Evolutionary conservation across 2,888 invertebrate genomes (phyloP).

Genomic region (Octonoba sinensis): DNA sequence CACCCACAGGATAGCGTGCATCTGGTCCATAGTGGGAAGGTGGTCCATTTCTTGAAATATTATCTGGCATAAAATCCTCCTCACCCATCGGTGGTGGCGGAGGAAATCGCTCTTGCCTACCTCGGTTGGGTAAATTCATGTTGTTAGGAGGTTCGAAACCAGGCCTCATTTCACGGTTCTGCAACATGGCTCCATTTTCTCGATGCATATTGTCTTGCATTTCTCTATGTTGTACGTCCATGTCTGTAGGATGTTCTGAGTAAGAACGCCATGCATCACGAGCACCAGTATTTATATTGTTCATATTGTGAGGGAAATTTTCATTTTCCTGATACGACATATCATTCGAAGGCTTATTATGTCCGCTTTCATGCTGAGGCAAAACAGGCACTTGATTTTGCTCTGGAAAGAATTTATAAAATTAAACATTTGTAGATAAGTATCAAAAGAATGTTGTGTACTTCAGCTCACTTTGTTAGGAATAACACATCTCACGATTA

Average conservation of each 20-base stretch:
- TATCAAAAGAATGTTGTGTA: too few relatives aligned
- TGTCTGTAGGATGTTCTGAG: neutral
- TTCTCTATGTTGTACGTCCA: neutral
- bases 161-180: slow-evolving; percentile 9
- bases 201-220: slow-evolving; percentile 7
- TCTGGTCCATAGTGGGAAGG: slow-evolving; percentile 9
- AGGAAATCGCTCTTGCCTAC: slow-evolving; percentile 25
- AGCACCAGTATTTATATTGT: neutral
- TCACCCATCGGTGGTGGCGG: neutral
- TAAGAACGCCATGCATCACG: slow-evolving; percentile 46
- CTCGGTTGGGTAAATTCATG: slow-evolving; percentile 21
- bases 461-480: too few relatives aligned
- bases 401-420: slow-evolving; percentile 12
- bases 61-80: slow-evolving; percentile 15
- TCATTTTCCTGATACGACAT: slow-evolving; percentile 32
- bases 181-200: slow-evolving; percentile 27
- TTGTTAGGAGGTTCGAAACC: slow-evolving; percentile 29
- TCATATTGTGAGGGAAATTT: slow-evolving; percentile 22
- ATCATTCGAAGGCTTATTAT: slow-evolving; percentile 17
- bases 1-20: slow-evolving; percentile 9
- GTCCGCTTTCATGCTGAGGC: slow-evolving; percentile 14
- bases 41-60: slow-evolving; percentile 21
- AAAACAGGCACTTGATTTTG: slow-evolving; percentile 23
- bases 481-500: too few relatives aligned
- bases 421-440: neutral